Conservation (phyloP, 2,888 invertebrate genomes). For the Creontiades dilutus region DNA sequence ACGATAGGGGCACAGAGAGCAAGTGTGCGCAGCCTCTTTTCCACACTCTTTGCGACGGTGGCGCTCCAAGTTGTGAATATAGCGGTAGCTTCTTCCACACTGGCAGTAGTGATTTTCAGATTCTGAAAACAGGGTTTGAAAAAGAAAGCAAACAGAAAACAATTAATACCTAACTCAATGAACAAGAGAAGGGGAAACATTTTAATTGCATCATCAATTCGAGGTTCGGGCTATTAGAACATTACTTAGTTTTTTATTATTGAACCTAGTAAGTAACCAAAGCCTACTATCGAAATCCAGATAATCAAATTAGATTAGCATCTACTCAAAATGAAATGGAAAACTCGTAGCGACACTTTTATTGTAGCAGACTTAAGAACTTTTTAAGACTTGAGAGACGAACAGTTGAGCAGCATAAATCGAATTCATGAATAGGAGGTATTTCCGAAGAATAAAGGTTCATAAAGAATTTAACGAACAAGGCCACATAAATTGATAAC, state of each 20-base stretch:
- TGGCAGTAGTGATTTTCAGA: conserved; percentile 65
- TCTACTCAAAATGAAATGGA: too few relatives aligned
- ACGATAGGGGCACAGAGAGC: conserved; percentile 78
- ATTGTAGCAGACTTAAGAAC: too few relatives aligned
- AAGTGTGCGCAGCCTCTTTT: conserved; percentile 73
- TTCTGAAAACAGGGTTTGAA: conserved; percentile 31
- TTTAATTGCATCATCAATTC: background rate
- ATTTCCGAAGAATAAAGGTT: background rate
- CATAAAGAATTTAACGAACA: background rate
- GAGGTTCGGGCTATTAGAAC: background rate
- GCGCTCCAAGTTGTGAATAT: conserved; percentile 75
- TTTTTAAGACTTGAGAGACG: too few relatives aligned
- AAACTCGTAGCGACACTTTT: too few relatives aligned
- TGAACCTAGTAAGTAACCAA: background rate
- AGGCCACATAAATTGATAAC: background rate
- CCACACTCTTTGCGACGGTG: conserved; percentile 74
- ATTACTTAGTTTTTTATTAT: background rate
- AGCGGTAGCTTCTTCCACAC: conserved; percentile 75
- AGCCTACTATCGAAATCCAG: background rate
- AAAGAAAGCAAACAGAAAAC: background rate
- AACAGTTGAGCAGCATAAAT: background rate
- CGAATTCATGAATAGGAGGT: background rate
- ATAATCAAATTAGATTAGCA: too few relatives aligned
- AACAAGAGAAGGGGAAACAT: background rate
- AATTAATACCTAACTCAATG: background rate